Evolutionary conservation across 2,888 invertebrate genomes (phyloP).

Genomic region (Drosophila parthenogenetica): DNA sequence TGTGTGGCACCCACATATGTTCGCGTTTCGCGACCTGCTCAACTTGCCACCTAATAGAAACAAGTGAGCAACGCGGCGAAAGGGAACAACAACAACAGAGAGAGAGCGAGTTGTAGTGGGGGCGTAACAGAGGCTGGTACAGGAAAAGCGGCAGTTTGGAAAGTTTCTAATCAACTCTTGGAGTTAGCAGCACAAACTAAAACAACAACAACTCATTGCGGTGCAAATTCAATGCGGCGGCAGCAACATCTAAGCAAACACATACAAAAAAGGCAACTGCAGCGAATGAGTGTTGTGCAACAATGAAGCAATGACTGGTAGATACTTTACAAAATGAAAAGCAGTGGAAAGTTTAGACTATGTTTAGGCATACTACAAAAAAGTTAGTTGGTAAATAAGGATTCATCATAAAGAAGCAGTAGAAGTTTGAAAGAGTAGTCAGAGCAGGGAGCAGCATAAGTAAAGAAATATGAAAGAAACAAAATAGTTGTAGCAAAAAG

Average conservation of each 20-base stretch:
- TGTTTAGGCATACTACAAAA: too few relatives aligned
- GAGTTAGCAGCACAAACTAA: constrained; percentile 52
- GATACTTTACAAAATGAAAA: neutral
- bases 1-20: constrained; percentile 47
- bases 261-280: constrained; percentile 12
- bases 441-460: too few relatives aligned
- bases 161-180: constrained; percentile 75
- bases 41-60: constrained; percentile 58
- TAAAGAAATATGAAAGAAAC: too few relatives aligned
- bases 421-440: too few relatives aligned
- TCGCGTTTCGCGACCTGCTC: constrained; percentile 51
- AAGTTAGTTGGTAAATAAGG: too few relatives aligned
- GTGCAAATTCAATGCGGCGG: constrained; percentile 60
- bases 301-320: neutral
- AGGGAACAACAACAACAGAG: constrained; percentile 32
- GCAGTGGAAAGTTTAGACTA: too few relatives aligned
- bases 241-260: constrained; percentile 29
- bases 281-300: neutral
- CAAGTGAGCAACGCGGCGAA: constrained; percentile 47
- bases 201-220: constrained; percentile 46
- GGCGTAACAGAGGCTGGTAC: constrained; percentile 40
- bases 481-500: too few relatives aligned
- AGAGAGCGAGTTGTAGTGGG: neutral
- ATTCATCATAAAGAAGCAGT: too few relatives aligned
- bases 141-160: constrained; percentile 6